Conservation (phyloP, 2,888 invertebrate species). For the Pandemis cinnamomeana region DNA sequence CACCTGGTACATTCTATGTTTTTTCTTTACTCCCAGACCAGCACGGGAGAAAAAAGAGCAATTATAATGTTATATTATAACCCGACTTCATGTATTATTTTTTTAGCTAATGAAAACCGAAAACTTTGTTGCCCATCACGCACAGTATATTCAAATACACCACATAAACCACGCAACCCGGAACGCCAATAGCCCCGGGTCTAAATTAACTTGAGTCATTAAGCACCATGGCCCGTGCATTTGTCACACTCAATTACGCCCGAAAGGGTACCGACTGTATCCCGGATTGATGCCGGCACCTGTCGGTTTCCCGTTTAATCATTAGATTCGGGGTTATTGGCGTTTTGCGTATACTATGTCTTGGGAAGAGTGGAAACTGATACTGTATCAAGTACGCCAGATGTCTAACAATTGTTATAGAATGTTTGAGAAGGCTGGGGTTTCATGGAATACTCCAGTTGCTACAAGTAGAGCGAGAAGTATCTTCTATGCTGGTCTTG, state of each 20-base stretch:
- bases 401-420: too few relatives aligned
- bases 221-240: conserved; percentile 54
- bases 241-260: conserved; percentile 64
- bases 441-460: too few relatives aligned
- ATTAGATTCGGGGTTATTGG: conserved; percentile 29
- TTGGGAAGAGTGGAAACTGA: background rate
- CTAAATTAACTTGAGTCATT: conserved; percentile 63
- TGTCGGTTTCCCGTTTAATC: conserved; percentile 51
- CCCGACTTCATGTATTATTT: background rate
- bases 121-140: background rate
- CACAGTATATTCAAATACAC: conserved; percentile 9
- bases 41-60: too few relatives aligned
- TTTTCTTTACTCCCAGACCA: too few relatives aligned
- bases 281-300: conserved; percentile 54
- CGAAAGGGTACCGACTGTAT: conserved; percentile 55
- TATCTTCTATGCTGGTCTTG: too few relatives aligned
- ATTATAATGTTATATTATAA: too few relatives aligned
- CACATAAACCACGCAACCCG: conserved; percentile 29
- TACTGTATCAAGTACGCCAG: too few relatives aligned
- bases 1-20: too few relatives aligned
- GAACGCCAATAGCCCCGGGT: conserved; percentile 24
- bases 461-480: too few relatives aligned
- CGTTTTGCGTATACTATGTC: conserved; percentile 19
- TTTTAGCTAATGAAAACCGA: background rate
- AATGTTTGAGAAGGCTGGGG: too few relatives aligned